Conservation (phyloP, 2,797 vertebrate species). For the Iguana delicatissima region DNA sequence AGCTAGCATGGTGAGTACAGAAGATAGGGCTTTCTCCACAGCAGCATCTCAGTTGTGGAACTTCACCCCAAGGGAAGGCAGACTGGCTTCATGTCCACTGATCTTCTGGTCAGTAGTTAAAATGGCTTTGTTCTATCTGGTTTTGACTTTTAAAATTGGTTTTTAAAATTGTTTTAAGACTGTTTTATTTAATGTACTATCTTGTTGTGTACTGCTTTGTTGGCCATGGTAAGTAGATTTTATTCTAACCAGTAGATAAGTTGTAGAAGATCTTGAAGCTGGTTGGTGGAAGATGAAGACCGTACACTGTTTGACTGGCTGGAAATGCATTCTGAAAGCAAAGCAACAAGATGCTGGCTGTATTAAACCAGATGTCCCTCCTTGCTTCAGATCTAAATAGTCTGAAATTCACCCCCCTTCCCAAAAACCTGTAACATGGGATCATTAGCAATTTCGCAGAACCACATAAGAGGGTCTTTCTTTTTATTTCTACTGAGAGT, state of each 20-base stretch:
- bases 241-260: background rate
- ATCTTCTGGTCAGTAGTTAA: no score
- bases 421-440: background rate
- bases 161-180: no score
- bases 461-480: background rate
- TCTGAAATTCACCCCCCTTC: background rate
- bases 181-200: no score
- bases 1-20: background rate
- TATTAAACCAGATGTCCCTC: background rate
- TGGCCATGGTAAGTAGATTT: no score
- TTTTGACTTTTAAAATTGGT: no score
- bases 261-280: background rate
- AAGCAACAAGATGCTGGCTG: background rate
- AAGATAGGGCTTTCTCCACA: background rate
- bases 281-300: background rate
- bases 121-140: no score
- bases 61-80: no score
- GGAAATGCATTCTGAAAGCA: background rate
- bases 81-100: no score
- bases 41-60: no score
- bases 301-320: background rate
- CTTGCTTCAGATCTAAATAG: background rate
- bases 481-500: no score
- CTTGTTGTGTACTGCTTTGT: no score
- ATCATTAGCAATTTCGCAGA: background rate